Base-by-base conservation (phyloP, 2,888 invertebrate genomes). In the Stenchaetothrips biformis region DNA sequence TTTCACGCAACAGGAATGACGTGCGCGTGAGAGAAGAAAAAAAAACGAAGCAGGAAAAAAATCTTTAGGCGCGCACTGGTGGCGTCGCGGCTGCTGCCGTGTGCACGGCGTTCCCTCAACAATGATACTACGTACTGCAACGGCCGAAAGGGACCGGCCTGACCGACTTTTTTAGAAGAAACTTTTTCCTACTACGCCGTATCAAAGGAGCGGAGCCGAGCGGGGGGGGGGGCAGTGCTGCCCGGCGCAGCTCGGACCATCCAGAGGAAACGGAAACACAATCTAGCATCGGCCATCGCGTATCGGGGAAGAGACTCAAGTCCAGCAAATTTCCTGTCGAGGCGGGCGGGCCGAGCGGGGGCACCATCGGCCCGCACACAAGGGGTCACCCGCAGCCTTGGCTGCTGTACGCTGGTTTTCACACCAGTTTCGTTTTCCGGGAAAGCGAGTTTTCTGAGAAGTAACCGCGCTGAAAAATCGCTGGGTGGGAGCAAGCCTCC, bases 281-380 rank as follows among this genome's bases (percentile, higher is more conserved):
- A 74, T 74, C 67, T 74, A 74, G 67, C 67, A 74, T 74, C 67
- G 67, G 21, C 67, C 21, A n/a, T n/a, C 21, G 11, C 67, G 67
- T 74, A 74, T 74, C 67, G 67, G 67, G 8, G 11, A 25, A 74
- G 25, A 74, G 67, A 74, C 67, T 67, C 67, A 18, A 67, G 67
- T 74, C 67, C 67, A 74, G 25, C 67, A 74, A 74, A 74, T 74
- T 74, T 74, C 67, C 67, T 74, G 67, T 74, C 11, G 67, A 37
- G 37, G 37, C 1, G 67, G 25, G 0, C 25, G 67, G 67, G 25
- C 67, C 25, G 4, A 11, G 18, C 13, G 53, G 53, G 4, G 53
- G 2, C 37, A 4, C 37, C 37, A 37, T 37, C 37, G 37, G 37
- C 37, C 37, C 37, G 53, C 9, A 16, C 13, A 9, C 53, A 53